Percentiles rank a stretch among this genome's conserved stretches.
These are phyloP conservation scores for Lemur catta DNA, from an alignment of 2,797 vertebrate genomes.

Conservation along the genomic window DNA sequence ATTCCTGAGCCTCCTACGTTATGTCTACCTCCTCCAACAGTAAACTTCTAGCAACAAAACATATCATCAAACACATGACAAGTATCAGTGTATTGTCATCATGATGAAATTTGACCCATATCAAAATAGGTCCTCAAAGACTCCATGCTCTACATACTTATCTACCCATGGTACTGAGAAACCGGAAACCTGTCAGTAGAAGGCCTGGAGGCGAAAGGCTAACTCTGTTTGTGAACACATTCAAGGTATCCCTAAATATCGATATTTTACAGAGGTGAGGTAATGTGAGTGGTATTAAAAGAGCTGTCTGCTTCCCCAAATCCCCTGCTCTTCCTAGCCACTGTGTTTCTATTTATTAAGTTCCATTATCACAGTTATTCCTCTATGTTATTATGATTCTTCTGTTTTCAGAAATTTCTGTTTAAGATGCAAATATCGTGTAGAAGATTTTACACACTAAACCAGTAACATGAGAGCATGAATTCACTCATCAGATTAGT, in stretches of 20 bases:
- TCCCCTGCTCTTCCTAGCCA: background rate
- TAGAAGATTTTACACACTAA: background rate
- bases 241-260: background rate
- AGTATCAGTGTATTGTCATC: background rate
- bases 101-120: background rate
- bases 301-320: background rate
- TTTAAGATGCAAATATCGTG: background rate
- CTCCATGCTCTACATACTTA: background rate
- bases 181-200: background rate
- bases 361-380: background rate
- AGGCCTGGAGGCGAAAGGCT: background rate
- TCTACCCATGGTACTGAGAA: background rate
- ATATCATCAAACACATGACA: background rate
- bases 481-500: background rate
- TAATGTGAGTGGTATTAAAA: background rate
- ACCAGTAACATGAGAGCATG: background rate
- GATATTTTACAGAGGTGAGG: background rate
- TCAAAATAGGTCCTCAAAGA: slow-evolving; percentile 5
- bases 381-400: background rate
- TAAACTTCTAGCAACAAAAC: background rate
- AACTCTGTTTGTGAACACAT: background rate
- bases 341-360: background rate
- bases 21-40: background rate
- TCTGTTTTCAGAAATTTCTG: background rate
- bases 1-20: background rate